A percentile compares a stretch with the other conserved stretches of the same genome.
Evolutionary conservation across 2,113 vertebrate genomes (phyloP).

Genomic region (Bothrops jararaca): DNA sequence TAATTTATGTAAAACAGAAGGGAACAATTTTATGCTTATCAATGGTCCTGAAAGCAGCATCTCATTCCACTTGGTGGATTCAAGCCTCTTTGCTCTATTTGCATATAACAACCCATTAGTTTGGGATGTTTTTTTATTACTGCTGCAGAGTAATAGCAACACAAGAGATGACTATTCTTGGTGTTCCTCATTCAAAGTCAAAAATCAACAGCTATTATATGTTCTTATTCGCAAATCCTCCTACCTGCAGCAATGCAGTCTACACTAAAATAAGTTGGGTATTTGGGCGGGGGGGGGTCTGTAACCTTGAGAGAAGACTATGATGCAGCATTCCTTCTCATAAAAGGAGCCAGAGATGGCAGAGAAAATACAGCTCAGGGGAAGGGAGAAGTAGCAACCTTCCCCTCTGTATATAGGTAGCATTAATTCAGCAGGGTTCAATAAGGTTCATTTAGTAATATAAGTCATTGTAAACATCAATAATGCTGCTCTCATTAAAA

Average conservation of each 20-base stretch:
- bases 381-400: not conserved
- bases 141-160: not conserved
- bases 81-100: not conserved
- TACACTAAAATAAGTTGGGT: not conserved
- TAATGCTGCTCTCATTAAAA: not conserved
- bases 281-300: not conserved
- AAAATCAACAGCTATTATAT: not conserved
- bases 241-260: not conserved
- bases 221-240: not conserved
- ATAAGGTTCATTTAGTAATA: not conserved
- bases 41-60: slow-evolving; percentile 11
- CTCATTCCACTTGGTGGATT: slow-evolving; percentile 43
- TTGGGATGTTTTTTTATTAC: not conserved
- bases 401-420: not conserved
- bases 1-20: fast-evolving
- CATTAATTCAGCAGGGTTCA: not conserved
- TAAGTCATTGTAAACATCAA: not conserved
- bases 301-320: not conserved
- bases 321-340: not conserved
- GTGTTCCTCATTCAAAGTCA: not conserved
- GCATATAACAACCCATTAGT: not conserved
- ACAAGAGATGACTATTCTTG: not conserved
- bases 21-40: not conserved
- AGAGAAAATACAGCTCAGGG: not conserved
- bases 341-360: not conserved